phyloP scores from a whole-genome alignment of 2,888 invertebrate species.

The Tinea pellionella region DNA sequence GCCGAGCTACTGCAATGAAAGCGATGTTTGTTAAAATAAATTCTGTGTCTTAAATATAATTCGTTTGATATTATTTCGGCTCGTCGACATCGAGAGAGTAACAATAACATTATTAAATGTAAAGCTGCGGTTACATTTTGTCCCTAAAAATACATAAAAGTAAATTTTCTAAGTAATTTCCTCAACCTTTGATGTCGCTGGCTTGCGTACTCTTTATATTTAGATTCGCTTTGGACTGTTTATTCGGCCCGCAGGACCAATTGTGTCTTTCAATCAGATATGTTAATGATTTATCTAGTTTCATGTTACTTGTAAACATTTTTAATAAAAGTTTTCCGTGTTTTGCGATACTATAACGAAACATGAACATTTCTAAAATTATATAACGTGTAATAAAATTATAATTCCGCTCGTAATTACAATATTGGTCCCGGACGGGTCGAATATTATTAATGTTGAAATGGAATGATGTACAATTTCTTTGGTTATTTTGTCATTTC shows the following conservation, averaged over 20 bases:
- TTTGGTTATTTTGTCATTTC: slow-evolving; percentile 13
- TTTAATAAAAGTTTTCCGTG: too few species aligned
- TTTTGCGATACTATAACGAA: too few species aligned
- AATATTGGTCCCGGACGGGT: not conserved
- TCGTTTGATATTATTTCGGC: not conserved
- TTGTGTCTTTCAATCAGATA: too few species aligned
- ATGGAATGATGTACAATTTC: not conserved
- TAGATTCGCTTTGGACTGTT: not conserved
- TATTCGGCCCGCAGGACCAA: not conserved
- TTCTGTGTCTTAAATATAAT: too few species aligned
- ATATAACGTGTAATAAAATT: too few species aligned
- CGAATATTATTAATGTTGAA: not conserved
- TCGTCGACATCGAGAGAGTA: not conserved
- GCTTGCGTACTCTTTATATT: not conserved
- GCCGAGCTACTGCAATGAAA: too few species aligned
- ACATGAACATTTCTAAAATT: too few species aligned
- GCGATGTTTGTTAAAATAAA: too few species aligned
- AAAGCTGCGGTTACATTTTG: not conserved
- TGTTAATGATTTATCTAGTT: too few species aligned
- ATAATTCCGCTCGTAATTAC: too few species aligned
- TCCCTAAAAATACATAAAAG: not conserved
- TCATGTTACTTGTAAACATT: too few species aligned
- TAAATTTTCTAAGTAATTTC: slow-evolving; percentile 8
- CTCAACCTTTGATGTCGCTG: slow-evolving; percentile 10
- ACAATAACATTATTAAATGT: not conserved